Evolutionary conservation across 2,797 vertebrate genomes (phyloP), one percentile per base, ranked within the genome.

Genomic region (Ispidina lecontei): DNA sequence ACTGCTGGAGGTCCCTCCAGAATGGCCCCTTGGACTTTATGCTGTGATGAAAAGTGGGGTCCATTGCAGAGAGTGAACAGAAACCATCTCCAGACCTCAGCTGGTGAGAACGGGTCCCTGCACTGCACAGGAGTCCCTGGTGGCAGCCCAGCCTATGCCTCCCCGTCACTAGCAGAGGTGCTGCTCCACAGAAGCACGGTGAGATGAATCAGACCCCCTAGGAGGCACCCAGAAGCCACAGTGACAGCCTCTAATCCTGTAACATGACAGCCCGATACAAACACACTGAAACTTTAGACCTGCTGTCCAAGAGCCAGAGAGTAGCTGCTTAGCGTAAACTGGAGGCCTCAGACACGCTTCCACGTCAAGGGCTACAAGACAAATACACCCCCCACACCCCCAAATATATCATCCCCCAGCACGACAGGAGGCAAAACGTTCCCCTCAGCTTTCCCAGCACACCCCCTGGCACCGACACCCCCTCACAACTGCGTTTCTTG

Each of bases 211-310:
- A 97, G 97, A 97, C 97, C 97, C 98, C 97, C 97, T 97, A 95
- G 31, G 28, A 96, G 55, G 97, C 96, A 90, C 97, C 97, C 97
- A 96, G 97, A 97, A 96, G 97, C 95, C 94, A 93, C 88, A 78
- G 91, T 91, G 96, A 90, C 68, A 95, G 95, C 89, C 97, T 96
- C 97, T 98, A 97, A 98, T 98, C 97, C 98, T 96, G 55, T 95
- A 97, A 97, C 97, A 97, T 96, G 97, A 98, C 98, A 98, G 98
- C 80, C 91, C 94, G 94, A 97, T 87, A 98, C 96, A 98, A 97
- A 98, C 96, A 97, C 86, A 91, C 95, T 90, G 98, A 98, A 98
- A 98, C 95, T 97, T 97, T 98, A 98, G 98, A 97, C 96, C 94
- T 91, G 91, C 97, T 95, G 88, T 96, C 97, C 94, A 94, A 97